phyloP scores from a whole-genome alignment of 2,888 invertebrate species.

The Athalia cordata region DNA sequence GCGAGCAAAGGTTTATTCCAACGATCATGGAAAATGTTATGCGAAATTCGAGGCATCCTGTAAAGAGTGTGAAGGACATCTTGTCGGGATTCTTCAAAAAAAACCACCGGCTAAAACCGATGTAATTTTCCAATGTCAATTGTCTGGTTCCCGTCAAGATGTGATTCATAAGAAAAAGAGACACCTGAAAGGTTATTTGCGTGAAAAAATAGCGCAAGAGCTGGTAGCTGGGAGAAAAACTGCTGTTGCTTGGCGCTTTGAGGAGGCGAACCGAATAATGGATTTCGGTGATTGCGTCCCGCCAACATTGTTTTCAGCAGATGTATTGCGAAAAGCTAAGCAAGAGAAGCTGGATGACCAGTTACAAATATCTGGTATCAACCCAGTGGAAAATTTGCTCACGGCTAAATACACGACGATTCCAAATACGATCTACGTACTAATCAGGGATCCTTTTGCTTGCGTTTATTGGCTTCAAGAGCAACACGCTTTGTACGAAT shows the following conservation, averaged over 20 bases:
- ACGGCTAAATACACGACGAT: slow-evolving; percentile 37
- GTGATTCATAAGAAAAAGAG: slow-evolving; percentile 28
- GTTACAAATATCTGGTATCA: slow-evolving; percentile 32
- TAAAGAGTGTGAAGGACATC: slow-evolving; percentile 12
- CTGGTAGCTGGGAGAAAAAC: slow-evolving; percentile 5
- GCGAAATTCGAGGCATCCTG: slow-evolving; percentile 4
- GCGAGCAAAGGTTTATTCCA: slow-evolving; percentile 15
- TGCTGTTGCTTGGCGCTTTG: slow-evolving; percentile 5
- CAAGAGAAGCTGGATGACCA: slow-evolving; percentile 35
- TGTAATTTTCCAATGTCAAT: slow-evolving; percentile 3
- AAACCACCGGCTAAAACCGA: background rate
- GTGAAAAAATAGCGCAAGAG: slow-evolving; percentile 26
- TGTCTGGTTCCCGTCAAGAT: background rate
- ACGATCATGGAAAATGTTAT: slow-evolving; percentile 2
- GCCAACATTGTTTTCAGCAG: background rate
- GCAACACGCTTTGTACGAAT: slow-evolving; percentile 42
- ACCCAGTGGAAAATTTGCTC: slow-evolving; percentile 47
- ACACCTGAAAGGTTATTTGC: slow-evolving; percentile 28
- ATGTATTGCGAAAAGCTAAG: slow-evolving; percentile 31
- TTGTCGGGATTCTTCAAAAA: background rate
- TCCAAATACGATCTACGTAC: slow-evolving; percentile 34
- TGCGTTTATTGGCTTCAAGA: slow-evolving; percentile 47
- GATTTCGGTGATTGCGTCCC: slow-evolving; percentile 22
- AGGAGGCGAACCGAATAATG: slow-evolving; percentile 14
- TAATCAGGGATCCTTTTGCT: slow-evolving; percentile 48